Evolutionary conservation across 2,113 vertebrate genomes (phyloP).

Genomic region (Hyla sarda): DNA sequence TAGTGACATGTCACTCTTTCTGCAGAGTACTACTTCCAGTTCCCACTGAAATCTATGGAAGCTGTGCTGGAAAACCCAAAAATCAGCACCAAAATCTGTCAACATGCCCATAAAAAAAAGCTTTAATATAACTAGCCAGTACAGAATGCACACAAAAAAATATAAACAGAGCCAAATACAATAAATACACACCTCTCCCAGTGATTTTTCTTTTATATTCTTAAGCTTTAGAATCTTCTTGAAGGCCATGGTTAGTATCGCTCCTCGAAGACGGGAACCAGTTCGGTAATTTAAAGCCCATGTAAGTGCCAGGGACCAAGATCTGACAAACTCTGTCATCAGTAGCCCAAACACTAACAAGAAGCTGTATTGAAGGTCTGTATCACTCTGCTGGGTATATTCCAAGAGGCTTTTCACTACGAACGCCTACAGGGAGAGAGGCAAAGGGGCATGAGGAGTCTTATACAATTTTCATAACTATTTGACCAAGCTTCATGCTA

Average conservation of each 20-base stretch:
- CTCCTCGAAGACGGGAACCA: slow-evolving; percentile 85
- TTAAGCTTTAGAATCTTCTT: slow-evolving; percentile 90
- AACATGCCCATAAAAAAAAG: too few species aligned
- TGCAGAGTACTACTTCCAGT: too few species aligned
- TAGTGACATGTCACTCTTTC: too few species aligned
- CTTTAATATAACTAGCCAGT: too few species aligned
- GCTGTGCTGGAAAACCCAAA: too few species aligned
- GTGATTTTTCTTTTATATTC: slow-evolving; percentile 86
- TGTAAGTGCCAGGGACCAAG: slow-evolving; percentile 90
- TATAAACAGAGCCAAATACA: neutral
- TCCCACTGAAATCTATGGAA: too few species aligned
- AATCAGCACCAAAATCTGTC: too few species aligned
- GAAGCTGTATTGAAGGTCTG: slow-evolving; percentile 85
- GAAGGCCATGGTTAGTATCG: slow-evolving; percentile 88
- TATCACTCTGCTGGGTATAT: slow-evolving; percentile 82
- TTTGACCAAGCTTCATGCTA: slow-evolving; percentile 75
- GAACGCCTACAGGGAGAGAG: slow-evolving; percentile 89
- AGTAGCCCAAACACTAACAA: slow-evolving; percentile 88
- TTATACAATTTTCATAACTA: slow-evolving; percentile 60
- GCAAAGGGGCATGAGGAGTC: slow-evolving; percentile 72
- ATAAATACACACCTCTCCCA: slow-evolving; percentile 85
- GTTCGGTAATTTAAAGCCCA: slow-evolving; percentile 95
- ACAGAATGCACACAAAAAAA: neutral
- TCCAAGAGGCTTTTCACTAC: slow-evolving; percentile 91
- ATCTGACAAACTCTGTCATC: slow-evolving; percentile 85